Conservation (phyloP, 2,797 vertebrate genomes). For the Philypnodon macrostomus region DNA sequence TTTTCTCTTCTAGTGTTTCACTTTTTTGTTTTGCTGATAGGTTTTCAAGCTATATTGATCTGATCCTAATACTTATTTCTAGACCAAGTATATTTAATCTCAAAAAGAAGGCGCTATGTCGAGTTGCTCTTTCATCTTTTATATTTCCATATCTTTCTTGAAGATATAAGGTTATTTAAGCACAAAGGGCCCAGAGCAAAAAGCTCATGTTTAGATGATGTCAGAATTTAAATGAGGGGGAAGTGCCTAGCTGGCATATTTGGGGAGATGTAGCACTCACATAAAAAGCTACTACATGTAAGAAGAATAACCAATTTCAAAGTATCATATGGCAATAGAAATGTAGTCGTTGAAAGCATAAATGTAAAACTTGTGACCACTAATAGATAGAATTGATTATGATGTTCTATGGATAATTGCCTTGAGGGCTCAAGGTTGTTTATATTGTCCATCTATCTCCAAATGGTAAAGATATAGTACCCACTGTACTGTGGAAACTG, state of each 20-base stretch:
- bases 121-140: conserved; percentile 25
- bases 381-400: too few relatives aligned
- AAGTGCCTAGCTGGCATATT: conserved; percentile 55
- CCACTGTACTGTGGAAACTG: too few relatives aligned
- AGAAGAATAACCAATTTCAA: neutral
- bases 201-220: conserved; percentile 46
- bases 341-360: too few relatives aligned
- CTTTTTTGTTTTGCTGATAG: conserved; percentile 14
- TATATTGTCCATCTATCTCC: too few relatives aligned
- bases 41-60: conserved; percentile 20
- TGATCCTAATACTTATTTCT: conserved; percentile 19
- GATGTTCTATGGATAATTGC: too few relatives aligned
- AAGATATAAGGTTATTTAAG: conserved; percentile 26
- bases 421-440: too few relatives aligned
- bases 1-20: conserved; percentile 22
- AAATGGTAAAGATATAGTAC: too few relatives aligned
- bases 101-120: conserved; percentile 11
- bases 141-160: conserved; percentile 37
- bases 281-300: neutral
- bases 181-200: conserved; percentile 30
- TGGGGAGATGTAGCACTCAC: conserved; percentile 13
- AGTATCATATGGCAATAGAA: too few relatives aligned
- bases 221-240: conserved; percentile 59
- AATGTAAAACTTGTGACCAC: too few relatives aligned
- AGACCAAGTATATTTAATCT: conserved; percentile 8